These are phyloP conservation scores for Theonella swinhoei DNA, from an alignment of 37 sponge, comb jelly and placozoan genomes.

Conservation along the genomic window DNA sequence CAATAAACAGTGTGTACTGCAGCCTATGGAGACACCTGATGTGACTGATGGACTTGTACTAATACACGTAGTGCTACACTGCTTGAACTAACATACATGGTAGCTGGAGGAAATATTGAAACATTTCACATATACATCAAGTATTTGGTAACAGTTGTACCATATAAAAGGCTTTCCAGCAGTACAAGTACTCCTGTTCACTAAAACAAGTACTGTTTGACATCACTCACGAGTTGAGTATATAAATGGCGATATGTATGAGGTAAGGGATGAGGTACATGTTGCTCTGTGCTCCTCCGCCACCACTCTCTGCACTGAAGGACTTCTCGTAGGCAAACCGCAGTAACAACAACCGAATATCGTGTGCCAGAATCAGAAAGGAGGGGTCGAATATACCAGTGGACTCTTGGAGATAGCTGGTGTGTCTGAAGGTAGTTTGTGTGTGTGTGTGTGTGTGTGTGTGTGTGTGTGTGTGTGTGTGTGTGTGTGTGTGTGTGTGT, in stretches of 20 bases:
- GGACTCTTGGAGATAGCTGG: slow-evolving; percentile 74
- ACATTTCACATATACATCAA: neutral
- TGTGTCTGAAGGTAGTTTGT: slow-evolving; percentile 49
- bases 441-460: neutral
- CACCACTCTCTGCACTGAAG: slow-evolving; percentile 93
- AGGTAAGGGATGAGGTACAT: slow-evolving; percentile 80
- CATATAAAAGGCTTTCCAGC: neutral
- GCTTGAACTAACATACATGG: neutral
- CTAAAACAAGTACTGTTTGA: neutral
- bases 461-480: neutral
- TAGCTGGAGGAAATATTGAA: neutral
- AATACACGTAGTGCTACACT: too few species aligned
- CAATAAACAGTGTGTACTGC: neutral
- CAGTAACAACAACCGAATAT: slow-evolving; percentile 72
- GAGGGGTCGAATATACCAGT: slow-evolving; percentile 78
- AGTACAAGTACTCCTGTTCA: neutral
- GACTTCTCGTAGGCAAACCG: slow-evolving; percentile 88
- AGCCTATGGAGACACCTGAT: neutral
- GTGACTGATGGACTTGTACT: neutral
- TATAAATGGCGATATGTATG: slow-evolving; percentile 74
- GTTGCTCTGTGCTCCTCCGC: slow-evolving; percentile 94
- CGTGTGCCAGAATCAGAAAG: slow-evolving; percentile 68
- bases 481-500: neutral
- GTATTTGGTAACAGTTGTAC: neutral
- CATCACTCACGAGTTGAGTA: slow-evolving; percentile 76